phyloP scores from a whole-genome alignment of 2,888 invertebrate species.

The Meghimatium bilineatum region DNA sequence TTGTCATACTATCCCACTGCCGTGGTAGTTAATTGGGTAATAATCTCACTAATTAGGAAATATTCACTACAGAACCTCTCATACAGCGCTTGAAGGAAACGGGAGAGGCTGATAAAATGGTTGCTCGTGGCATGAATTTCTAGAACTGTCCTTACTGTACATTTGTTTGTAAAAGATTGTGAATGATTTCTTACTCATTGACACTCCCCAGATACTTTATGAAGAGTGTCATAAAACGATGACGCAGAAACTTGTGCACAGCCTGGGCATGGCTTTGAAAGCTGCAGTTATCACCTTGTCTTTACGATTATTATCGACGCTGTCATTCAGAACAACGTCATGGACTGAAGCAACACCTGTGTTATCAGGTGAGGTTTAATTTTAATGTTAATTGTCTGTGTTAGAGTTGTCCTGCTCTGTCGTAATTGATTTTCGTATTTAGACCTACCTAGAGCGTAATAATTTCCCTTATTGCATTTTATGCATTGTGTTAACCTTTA shows the following conservation, averaged over 20 bases:
- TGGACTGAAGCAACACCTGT: not conserved
- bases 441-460: no score
- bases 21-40: not conserved
- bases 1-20: not conserved
- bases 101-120: not conserved
- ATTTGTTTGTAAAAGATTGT: not conserved
- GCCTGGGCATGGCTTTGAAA: not conserved
- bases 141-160: not conserved
- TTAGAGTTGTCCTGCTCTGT: not conserved
- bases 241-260: not conserved
- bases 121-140: not conserved
- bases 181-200: not conserved
- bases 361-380: not conserved
- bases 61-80: not conserved
- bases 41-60: not conserved
- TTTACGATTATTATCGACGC: not conserved
- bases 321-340: not conserved
- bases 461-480: no score
- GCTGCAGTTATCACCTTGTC: not conserved
- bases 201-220: not conserved
- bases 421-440: not conserved
- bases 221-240: not conserved
- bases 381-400: no score
- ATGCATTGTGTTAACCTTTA: not conserved
- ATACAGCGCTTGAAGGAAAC: not conserved